These are phyloP conservation scores for Tamandua tetradactyla DNA, from an alignment of 2,797 vertebrate genomes.

Conservation along the genomic window DNA sequence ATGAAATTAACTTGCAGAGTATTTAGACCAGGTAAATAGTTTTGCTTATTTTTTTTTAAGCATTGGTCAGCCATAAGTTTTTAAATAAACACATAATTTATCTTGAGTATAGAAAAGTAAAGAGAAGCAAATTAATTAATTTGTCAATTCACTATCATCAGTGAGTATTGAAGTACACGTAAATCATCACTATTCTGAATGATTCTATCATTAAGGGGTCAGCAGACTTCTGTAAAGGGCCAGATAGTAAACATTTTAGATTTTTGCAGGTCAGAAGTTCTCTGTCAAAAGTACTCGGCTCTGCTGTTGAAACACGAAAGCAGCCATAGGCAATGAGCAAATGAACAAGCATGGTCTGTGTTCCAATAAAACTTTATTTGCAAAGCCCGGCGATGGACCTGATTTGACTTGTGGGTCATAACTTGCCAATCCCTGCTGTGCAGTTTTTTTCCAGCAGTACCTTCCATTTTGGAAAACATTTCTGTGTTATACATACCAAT, in stretches of 20 bases:
- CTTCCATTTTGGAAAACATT: neutral
- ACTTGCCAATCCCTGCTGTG: neutral
- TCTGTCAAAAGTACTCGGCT: neutral
- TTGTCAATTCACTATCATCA: neutral
- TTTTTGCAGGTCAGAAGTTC: neutral
- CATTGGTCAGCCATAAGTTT: conserved; percentile 40
- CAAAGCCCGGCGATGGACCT: neutral
- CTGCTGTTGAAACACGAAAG: neutral
- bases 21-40: conserved; percentile 37
- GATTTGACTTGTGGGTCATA: no score
- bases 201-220: neutral
- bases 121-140: conserved; percentile 50
- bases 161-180: neutral
- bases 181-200: neutral
- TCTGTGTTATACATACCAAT: neutral
- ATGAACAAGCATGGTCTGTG: neutral
- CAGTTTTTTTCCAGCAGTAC: neutral
- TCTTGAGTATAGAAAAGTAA: conserved; percentile 28
- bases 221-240: neutral
- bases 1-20: conserved; percentile 51
- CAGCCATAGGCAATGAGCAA: neutral
- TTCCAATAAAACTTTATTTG: conserved; percentile 63
- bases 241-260: neutral
- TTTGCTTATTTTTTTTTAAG: conserved; percentile 57
- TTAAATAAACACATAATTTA: conserved; percentile 56